Percentiles rank a stretch among this genome's conserved stretches.
phyloP scores from a whole-genome alignment of 1,140 invertebrate genomes.

The Metopolophium dirhodum region DNA sequence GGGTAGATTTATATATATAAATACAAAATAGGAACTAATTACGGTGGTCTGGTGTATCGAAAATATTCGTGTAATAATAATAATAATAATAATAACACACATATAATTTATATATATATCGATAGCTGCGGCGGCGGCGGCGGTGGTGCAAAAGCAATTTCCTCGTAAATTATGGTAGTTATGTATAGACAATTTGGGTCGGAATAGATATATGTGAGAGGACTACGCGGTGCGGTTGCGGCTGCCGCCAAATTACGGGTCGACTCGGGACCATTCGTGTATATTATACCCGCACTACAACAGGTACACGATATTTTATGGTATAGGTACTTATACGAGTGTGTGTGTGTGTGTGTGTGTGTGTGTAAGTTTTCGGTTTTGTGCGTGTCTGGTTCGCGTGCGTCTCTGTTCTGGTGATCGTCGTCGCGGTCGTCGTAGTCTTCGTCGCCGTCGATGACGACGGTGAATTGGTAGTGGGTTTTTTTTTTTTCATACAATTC shows the following conservation, averaged over 20 bases:
- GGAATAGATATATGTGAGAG: not conserved
- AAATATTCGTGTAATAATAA: not conserved
- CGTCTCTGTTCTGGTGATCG: not conserved
- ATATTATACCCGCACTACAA: not conserved
- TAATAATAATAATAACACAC: not conserved
- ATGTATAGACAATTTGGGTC: not conserved
- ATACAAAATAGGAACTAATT: not conserved
- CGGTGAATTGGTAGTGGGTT: not conserved
- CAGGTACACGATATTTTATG: not conserved
- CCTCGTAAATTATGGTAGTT: conserved; percentile 17
- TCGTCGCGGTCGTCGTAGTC: not conserved
- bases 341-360: not conserved
- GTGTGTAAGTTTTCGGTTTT: not conserved
- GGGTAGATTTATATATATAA: not conserved
- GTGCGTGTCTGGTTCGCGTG: conserved; percentile 52
- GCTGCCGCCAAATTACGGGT: conserved; percentile 44
- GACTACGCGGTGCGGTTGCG: not conserved
- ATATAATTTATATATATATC: not conserved
- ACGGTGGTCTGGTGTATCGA: not conserved
- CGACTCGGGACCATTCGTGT: not conserved
- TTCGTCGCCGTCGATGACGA: not conserved
- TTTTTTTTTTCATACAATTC: not conserved
- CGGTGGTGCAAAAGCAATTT: not conserved
- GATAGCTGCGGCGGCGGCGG: not conserved
- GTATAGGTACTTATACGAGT: not conserved